phyloP scores from a whole-genome alignment of 2,113 vertebrate species.

The Pungitius pungitius region DNA sequence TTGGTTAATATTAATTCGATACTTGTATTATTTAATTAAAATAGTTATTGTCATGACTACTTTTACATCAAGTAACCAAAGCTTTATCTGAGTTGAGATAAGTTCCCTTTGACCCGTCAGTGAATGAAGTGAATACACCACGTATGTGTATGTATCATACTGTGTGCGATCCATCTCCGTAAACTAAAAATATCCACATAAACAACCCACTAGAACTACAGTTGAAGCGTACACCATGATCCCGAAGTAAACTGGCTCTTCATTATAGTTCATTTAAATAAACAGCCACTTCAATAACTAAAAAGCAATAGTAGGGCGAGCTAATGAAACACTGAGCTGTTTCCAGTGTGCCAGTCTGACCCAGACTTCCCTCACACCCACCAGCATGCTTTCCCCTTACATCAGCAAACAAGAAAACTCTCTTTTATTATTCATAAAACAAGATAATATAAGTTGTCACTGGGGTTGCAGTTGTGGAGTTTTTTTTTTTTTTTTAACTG shows the following conservation, averaged over 20 bases:
- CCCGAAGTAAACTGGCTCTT: slow-evolving; percentile 32
- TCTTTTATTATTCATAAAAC: slow-evolving; percentile 78
- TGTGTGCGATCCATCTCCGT: neutral
- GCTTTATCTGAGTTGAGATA: neutral
- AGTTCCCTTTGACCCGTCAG: neutral
- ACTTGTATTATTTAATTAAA: too few species aligned
- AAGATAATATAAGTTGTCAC: slow-evolving; percentile 68
- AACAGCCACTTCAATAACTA: slow-evolving; percentile 72
- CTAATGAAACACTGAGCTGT: slow-evolving; percentile 71
- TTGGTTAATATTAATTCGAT: too few species aligned
- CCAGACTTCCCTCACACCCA: slow-evolving; percentile 73
- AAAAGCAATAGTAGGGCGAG: slow-evolving; percentile 61
- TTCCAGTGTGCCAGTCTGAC: slow-evolving; percentile 67
- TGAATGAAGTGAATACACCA: neutral
- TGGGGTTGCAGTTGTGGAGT: slow-evolving; percentile 57
- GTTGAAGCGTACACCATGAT: slow-evolving; percentile 34
- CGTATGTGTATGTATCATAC: neutral
- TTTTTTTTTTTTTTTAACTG: slow-evolving; percentile 46
- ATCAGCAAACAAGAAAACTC: slow-evolving; percentile 77
- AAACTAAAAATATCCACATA: neutral
- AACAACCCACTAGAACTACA: neutral
- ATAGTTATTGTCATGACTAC: neutral
- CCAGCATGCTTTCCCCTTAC: slow-evolving; percentile 73
- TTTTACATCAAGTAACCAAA: neutral
- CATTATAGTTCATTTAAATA: slow-evolving; percentile 69